A percentile compares a stretch with the other conserved stretches of the same genome.
Evolutionary conservation across 2,113 vertebrate genomes (phyloP).

Genomic region (Thunnus thynnus): DNA sequence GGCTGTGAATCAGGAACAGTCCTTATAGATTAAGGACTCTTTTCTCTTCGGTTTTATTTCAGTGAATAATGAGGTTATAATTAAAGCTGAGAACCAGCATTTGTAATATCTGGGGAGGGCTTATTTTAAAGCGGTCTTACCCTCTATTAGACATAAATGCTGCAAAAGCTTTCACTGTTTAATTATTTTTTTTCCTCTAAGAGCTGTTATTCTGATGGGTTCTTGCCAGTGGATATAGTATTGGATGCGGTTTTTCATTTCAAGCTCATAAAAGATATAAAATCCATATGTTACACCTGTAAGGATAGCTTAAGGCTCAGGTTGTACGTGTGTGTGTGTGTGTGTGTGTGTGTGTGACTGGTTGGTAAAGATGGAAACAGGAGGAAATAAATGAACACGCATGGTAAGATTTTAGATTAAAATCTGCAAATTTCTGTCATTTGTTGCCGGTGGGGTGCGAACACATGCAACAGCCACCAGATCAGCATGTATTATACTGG

Average conservation of each 20-base stretch:
- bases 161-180: constrained; percentile 4
- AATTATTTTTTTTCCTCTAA: constrained; percentile 32
- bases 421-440: constrained; percentile 15
- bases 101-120: constrained; percentile 19
- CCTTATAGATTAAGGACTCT: constrained; percentile 24
- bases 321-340: constrained; percentile 26
- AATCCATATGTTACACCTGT: constrained; percentile 45
- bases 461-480: constrained; percentile 13
- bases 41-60: constrained; percentile 38
- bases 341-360: background rate
- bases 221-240: constrained; percentile 41
- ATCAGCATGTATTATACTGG: constrained; percentile 29
- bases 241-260: constrained; percentile 30
- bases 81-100: constrained; percentile 19
- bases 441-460: constrained; percentile 20
- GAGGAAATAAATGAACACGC: background rate
- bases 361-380: constrained; percentile 32
- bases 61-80: constrained; percentile 47
- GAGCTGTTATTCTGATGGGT: constrained; percentile 16
- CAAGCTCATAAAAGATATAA: constrained; percentile 48
- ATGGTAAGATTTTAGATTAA: background rate
- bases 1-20: constrained; percentile 18
- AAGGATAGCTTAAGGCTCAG: constrained; percentile 41
- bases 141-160: background rate
- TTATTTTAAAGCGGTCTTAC: constrained; percentile 26